These are phyloP conservation scores for Brenthis ino DNA, from an alignment of 2,888 invertebrate species.

Conservation along the genomic window DNA sequence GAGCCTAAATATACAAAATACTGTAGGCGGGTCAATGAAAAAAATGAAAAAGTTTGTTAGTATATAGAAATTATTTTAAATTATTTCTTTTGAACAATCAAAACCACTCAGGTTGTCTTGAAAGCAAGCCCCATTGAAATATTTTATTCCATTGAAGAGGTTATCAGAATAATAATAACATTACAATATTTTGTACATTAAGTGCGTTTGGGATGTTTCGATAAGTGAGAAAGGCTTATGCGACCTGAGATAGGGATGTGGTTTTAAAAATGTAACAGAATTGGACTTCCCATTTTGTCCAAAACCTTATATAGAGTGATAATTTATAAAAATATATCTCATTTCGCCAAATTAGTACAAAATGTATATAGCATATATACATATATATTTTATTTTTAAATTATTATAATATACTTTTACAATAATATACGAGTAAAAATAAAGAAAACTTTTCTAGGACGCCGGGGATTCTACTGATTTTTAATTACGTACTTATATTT, in stretches of 20 bases:
- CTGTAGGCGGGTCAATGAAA: not conserved
- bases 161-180: conserved; percentile 79
- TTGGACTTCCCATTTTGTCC: conserved; percentile 9
- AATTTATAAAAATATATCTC: not conserved
- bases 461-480: no score
- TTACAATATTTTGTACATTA: conserved; percentile 79
- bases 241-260: conserved; percentile 55
- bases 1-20: not conserved
- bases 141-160: conserved; percentile 57
- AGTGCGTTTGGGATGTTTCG: conserved; percentile 69
- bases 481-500: no score
- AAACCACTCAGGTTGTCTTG: conserved; percentile 52
- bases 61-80: conserved; percentile 10
- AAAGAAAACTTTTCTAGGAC: no score
- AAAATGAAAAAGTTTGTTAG: not conserved
- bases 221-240: conserved; percentile 65
- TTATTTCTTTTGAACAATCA: conserved; percentile 16
- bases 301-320: not conserved
- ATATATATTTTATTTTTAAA: no score
- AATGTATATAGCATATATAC: no score
- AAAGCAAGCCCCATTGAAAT: conserved; percentile 61
- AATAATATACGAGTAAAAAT: no score
- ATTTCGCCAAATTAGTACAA: no score
- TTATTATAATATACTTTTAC: no score
- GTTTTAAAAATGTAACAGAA: conserved; percentile 47